Evolutionary conservation across 2,888 invertebrate species (phyloP), one percentile per base, ranked within the genome.

Genomic region (Microlaimidae sp.): DNA sequence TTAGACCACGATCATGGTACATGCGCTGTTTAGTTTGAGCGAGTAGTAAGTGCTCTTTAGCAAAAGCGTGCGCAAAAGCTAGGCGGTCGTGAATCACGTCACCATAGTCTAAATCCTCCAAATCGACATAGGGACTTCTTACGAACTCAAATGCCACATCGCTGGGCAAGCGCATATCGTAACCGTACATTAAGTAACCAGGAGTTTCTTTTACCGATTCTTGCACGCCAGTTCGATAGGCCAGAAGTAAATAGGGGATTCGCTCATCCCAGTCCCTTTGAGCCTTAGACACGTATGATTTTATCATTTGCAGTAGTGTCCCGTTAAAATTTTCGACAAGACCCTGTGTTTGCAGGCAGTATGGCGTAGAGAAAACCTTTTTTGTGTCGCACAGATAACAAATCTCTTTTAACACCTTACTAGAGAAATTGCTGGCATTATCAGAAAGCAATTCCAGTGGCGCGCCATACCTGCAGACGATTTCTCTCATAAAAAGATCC

Each of bases 231-330:
- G 57, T 52, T 19, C 62, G 57, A 48, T 63, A 64, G 1, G 61
- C 62, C 51, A 60, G 60, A 5, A 56, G 49, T 2, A 61, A 54
- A 28, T 43, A 43, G 7, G 43, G 43, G 7, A 43, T 7, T 40
- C 53, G 54, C 10, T 56, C 4, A 52, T 67, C 65, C 66, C 65
- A 67, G 29, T 61, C 53, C 3, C n/a, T 26, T 25, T 63, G 64
- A 27, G 58, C 40, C 5, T 56, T 45, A 24, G 60, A 40, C 23
- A 60, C 56, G 54, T 60, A 64, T 51, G 60, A 56, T 17, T 52
- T 48, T 3, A 66, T n/a, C 55, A 61, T 57, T 17, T 48, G 43
- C 2, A 43, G 41, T n/a, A 63, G 46, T 1, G 63, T 64, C 23
- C 58, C 40, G 52, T 64, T 62, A 38, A 58, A 59, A 10, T 64